Percentiles rank a stretch among this genome's conserved stretches.
Conservation (phyloP, 2,797 vertebrate species). For the Pseudochirops corinnae region DNA sequence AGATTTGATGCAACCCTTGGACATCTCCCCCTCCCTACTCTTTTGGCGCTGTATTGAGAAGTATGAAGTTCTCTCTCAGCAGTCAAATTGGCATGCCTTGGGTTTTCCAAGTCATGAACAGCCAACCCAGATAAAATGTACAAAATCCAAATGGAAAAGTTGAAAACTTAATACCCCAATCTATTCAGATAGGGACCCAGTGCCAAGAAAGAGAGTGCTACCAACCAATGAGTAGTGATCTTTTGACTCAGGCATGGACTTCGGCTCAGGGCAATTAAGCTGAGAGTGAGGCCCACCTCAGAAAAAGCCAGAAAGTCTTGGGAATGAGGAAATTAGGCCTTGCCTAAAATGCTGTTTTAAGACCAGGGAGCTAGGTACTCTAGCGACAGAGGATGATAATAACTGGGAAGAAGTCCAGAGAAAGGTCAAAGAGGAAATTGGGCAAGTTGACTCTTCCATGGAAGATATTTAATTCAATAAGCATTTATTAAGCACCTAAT, state of each 20-base stretch:
- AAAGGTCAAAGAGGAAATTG: neutral
- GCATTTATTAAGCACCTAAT: neutral
- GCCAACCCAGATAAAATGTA: conserved; percentile 57
- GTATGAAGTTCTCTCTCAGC: conserved; percentile 22
- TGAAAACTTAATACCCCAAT: conserved; percentile 59
- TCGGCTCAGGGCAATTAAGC: neutral
- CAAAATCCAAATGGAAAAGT: conserved; percentile 56
- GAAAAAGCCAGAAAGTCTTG: neutral
- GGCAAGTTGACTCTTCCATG: neutral
- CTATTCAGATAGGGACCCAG: conserved; percentile 15
- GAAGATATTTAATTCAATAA: neutral
- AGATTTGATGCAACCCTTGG: conserved; percentile 5
- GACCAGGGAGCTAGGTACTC: neutral
- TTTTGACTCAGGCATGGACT: conserved; percentile 20
- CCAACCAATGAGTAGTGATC: conserved; percentile 42
- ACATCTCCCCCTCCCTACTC: neutral
- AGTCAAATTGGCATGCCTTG: conserved; percentile 32
- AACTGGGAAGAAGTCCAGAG: neutral
- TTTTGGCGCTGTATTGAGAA: conserved; percentile 45
- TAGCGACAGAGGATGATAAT: neutral
- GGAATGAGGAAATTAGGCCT: conserved; percentile 2
- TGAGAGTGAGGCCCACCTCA: neutral
- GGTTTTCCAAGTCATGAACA: conserved; percentile 68
- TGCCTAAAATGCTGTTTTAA: neutral
- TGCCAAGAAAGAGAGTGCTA: conserved; percentile 68